Conservation (phyloP, 2,797 vertebrate genomes). For the Myripristis jacobus region DNA sequence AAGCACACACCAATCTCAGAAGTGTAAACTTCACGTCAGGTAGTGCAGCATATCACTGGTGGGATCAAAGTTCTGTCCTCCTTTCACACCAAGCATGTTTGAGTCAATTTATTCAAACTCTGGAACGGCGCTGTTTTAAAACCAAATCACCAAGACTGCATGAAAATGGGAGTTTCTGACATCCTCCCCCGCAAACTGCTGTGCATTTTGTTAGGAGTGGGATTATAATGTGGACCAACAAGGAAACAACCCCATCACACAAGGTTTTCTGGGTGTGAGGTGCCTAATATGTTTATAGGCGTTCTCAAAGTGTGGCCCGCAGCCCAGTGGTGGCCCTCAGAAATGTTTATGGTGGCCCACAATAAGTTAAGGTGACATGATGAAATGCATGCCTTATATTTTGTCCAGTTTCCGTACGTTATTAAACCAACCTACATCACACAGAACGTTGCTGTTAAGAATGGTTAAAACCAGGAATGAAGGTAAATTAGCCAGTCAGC, state of each 20-base stretch:
- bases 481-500: too few species aligned
- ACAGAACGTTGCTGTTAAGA: too few species aligned
- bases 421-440: too few species aligned
- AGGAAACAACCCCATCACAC: background rate
- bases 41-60: background rate
- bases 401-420: too few species aligned
- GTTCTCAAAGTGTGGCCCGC: too few species aligned
- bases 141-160: background rate
- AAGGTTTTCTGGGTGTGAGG: background rate
- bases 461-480: too few species aligned
- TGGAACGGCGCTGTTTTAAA: background rate
- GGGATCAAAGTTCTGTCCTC: background rate
- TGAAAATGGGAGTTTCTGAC: background rate
- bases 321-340: too few species aligned
- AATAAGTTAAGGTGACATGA: too few species aligned
- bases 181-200: conserved; percentile 16
- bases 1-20: background rate
- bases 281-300: background rate
- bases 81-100: background rate
- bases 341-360: too few species aligned
- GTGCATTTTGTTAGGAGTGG: conserved; percentile 4
- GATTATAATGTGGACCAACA: background rate
- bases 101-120: conserved; percentile 6
- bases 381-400: too few species aligned
- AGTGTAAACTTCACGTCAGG: background rate